phyloP scores from a whole-genome alignment of 2,888 invertebrate genomes.

The Nebria salina region DNA sequence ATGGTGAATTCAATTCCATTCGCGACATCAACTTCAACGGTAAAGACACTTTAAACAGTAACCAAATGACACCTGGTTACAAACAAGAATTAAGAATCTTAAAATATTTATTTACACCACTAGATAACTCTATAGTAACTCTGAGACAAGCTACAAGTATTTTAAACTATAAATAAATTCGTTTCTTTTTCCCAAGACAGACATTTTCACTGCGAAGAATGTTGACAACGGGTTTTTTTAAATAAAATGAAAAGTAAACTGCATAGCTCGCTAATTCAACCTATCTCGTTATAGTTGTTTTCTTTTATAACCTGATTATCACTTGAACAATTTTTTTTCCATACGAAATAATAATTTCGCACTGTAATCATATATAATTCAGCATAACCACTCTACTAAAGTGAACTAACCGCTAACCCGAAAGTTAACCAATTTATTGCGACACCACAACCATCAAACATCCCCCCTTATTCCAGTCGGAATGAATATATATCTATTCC shows the following conservation, averaged over 20 bases:
- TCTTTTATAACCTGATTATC: not conserved
- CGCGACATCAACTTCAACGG: not conserved
- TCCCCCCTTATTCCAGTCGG: not conserved
- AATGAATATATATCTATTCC: not conserved
- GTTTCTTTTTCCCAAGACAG: too few relatives aligned
- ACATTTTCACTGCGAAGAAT: too few relatives aligned
- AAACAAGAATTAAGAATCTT: too few relatives aligned
- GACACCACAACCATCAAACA: not conserved
- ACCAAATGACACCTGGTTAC: not conserved
- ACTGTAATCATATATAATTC: not conserved
- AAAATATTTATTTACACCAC: too few relatives aligned
- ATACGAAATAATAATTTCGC: not conserved
- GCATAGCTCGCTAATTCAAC: too few relatives aligned
- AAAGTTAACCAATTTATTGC: too few relatives aligned
- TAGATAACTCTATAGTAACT: too few relatives aligned
- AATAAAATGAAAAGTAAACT: too few relatives aligned
- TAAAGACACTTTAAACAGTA: not conserved
- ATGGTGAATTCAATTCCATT: not conserved
- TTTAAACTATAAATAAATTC: too few relatives aligned
- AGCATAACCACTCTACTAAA: not conserved
- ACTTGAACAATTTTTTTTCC: not conserved
- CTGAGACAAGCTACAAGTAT: too few relatives aligned
- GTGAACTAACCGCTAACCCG: not conserved
- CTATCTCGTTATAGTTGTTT: not conserved
- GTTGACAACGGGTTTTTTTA: too few relatives aligned